A percentile compares a stretch with the other conserved stretches of the same genome.
These are phyloP conservation scores for Hymenochirus boettgeri DNA, from an alignment of 2,113 vertebrate species.

Conservation along the genomic window DNA sequence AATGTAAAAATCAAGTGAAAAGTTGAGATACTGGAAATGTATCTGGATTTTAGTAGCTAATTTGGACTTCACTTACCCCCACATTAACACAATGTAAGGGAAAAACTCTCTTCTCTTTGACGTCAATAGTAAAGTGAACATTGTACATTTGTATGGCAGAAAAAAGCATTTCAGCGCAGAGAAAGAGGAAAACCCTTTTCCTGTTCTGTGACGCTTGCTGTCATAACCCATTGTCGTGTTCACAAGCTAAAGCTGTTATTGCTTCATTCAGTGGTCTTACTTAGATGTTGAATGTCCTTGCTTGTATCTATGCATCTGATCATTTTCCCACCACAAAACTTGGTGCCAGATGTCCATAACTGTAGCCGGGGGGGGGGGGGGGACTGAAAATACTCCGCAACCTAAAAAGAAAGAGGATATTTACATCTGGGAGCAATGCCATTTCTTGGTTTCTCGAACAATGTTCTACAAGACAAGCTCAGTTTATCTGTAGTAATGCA, in stretches of 20 bases:
- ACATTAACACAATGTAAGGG: no score
- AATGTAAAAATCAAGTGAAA: no score
- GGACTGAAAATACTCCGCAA: constrained; percentile 40
- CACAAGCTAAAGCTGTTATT: constrained; percentile 59
- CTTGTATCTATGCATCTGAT: constrained; percentile 68
- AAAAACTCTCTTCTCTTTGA: background rate
- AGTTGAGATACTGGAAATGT: no score
- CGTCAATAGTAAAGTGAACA: constrained; percentile 30
- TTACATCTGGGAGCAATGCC: constrained; percentile 63
- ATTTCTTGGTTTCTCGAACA: constrained; percentile 64
- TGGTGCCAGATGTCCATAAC: constrained; percentile 81
- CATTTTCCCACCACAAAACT: constrained; percentile 69
- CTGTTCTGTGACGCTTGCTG: constrained; percentile 58
- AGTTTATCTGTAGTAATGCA: constrained; percentile 57
- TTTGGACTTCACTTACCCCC: no score
- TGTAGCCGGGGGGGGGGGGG: constrained; percentile 42
- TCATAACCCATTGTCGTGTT: constrained; percentile 65
- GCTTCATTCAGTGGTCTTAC: constrained; percentile 64
- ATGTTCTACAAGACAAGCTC: constrained; percentile 49
- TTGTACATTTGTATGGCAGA: constrained; percentile 48
- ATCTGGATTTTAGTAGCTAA: no score
- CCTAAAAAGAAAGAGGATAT: constrained; percentile 71
- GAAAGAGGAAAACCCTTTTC: constrained; percentile 66
- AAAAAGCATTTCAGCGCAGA: constrained; percentile 43
- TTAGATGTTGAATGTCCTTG: constrained; percentile 66